Evolutionary conservation across 2,888 invertebrate species (phyloP).

Genomic region (Flexamia atlantica): DNA sequence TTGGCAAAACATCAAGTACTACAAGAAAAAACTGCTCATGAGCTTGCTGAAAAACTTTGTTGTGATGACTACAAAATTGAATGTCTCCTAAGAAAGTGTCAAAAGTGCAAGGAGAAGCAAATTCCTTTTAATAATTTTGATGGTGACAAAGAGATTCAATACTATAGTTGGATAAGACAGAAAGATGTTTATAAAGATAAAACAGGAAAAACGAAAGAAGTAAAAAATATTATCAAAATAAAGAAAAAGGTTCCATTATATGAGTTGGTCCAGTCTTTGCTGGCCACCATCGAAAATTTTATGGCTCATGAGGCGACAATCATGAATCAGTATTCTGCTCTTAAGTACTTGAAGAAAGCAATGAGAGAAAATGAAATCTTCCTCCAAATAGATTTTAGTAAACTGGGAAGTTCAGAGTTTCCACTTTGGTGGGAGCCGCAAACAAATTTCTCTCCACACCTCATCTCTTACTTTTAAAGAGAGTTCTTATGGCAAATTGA

Average conservation of each 20-base stretch:
- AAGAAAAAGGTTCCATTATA: no score
- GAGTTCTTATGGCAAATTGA: constrained; percentile 25
- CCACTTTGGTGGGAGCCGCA: constrained; percentile 37
- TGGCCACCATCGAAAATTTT: neutral
- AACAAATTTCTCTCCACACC: constrained; percentile 46
- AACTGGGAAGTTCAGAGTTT: constrained; percentile 39
- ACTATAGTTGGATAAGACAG: constrained; percentile 24
- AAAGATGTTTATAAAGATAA: no score
- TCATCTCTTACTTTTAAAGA: constrained; percentile 42
- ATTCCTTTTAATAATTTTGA: constrained; percentile 35
- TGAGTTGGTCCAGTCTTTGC: neutral
- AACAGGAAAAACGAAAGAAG: no score
- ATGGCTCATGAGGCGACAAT: constrained; percentile 51
- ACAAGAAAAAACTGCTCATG: no score
- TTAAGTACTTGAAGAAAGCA: constrained; percentile 29
- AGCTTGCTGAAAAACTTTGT: no score
- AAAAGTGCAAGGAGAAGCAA: constrained; percentile 16
- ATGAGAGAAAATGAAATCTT: neutral
- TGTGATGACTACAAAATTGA: no score
- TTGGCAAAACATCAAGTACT: no score
- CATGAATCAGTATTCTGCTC: constrained; percentile 31
- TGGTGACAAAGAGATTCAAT: constrained; percentile 1
- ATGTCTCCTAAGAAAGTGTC: constrained; percentile 33
- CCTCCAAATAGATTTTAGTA: no score
- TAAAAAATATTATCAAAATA: no score